Conservation (phyloP, 92 coral and sea anemone species). For the Siderastrea siderea region DNA sequence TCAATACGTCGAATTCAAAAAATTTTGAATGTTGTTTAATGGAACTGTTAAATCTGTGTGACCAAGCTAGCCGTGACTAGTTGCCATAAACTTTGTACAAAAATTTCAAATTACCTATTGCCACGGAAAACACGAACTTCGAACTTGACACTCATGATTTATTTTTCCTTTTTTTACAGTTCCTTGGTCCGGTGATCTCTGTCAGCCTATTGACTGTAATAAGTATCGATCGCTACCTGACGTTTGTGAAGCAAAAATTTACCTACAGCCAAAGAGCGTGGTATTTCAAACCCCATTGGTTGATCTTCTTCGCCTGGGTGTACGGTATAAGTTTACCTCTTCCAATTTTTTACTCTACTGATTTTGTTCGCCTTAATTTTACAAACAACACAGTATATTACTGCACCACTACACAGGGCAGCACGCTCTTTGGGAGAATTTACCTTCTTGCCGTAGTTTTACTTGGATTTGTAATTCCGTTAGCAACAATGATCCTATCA, state of each 20-base stretch:
- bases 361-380: slow-evolving; percentile 26
- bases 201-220: slow-evolving; percentile 67
- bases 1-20: too few species aligned
- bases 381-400: slow-evolving; percentile 63
- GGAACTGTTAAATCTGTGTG: too few species aligned
- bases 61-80: too few species aligned
- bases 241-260: slow-evolving; percentile 71
- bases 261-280: slow-evolving; percentile 35
- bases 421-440: slow-evolving; percentile 42
- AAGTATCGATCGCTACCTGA: slow-evolving; percentile 81
- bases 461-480: slow-evolving; percentile 69
- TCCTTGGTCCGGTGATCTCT: slow-evolving; percentile 60
- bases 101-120: too few species aligned
- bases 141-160: too few species aligned
- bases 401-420: slow-evolving; percentile 73
- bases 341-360: slow-evolving; percentile 62
- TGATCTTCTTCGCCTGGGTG: slow-evolving; percentile 77
- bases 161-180: slow-evolving; percentile 10
- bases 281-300: slow-evolving; percentile 56
- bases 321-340: slow-evolving; percentile 59
- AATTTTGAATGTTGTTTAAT: too few species aligned
- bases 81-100: too few species aligned
- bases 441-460: slow-evolving; percentile 44
- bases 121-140: too few species aligned
- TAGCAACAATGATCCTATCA: slow-evolving; percentile 60